A percentile compares a stretch with the other conserved stretches of the same genome.
Evolutionary conservation across 1,140 invertebrate species (phyloP).

Genomic region (Cheumatopsyche charites): DNA sequence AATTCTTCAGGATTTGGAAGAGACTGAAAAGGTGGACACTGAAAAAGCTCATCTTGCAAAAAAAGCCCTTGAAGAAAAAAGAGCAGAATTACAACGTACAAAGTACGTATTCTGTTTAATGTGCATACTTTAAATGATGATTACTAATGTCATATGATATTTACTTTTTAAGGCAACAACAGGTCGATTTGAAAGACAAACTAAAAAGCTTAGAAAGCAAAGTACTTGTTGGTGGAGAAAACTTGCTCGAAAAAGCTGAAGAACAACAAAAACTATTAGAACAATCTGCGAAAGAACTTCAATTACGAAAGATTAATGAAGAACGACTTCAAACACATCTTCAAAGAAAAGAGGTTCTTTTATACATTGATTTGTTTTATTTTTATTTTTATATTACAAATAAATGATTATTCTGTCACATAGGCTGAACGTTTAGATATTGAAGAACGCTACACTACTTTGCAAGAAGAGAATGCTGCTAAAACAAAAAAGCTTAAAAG

Average conservation of each 20-base stretch:
- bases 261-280: slow-evolving; percentile 90
- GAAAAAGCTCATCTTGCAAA: slow-evolving; percentile 70
- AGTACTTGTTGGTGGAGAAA: slow-evolving; percentile 97
- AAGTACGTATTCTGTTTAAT: slow-evolving; percentile 53
- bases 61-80: slow-evolving; percentile 63
- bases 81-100: slow-evolving; percentile 62
- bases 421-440: slow-evolving; percentile 91
- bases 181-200: slow-evolving; percentile 81
- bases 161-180: slow-evolving; percentile 68
- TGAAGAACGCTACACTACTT: slow-evolving; percentile 92
- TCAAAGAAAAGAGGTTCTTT: slow-evolving; percentile 83
- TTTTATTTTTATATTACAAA: too few relatives aligned
- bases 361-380: slow-evolving; percentile 48
- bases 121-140: background rate
- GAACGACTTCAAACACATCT: slow-evolving; percentile 80
- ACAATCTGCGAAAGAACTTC: slow-evolving; percentile 88
- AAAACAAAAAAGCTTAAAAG: slow-evolving; percentile 94
- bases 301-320: slow-evolving; percentile 82
- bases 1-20: slow-evolving; percentile 58
- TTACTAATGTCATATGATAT: slow-evolving; percentile 35
- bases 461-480: slow-evolving; percentile 92
- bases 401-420: background rate
- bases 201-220: slow-evolving; percentile 91
- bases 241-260: slow-evolving; percentile 96
- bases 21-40: slow-evolving; percentile 60